These are phyloP conservation scores for Triops longicaudatus DNA, from an alignment of 1,140 invertebrate genomes.

Conservation along the genomic window DNA sequence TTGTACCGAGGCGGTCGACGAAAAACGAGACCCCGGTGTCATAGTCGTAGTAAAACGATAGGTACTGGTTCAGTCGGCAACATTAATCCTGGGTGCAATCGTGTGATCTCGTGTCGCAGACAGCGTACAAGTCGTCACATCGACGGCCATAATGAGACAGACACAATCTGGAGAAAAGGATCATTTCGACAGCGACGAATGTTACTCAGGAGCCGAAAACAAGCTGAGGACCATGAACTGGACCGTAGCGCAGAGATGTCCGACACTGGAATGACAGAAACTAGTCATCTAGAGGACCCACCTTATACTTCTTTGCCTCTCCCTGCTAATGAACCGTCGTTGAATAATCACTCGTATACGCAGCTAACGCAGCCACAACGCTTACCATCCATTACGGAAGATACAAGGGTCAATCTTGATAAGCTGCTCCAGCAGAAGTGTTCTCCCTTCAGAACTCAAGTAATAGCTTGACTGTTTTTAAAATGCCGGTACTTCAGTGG, in stretches of 20 bases:
- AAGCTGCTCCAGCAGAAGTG: background rate
- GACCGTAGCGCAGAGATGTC: background rate
- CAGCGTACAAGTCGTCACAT: slow-evolving; percentile 10
- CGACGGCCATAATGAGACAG: background rate
- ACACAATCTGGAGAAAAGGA: background rate
- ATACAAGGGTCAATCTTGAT: background rate
- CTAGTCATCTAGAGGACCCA: background rate
- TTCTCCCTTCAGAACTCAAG: background rate
- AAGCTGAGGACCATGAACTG: background rate
- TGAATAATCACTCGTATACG: background rate
- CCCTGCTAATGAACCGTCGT: slow-evolving; percentile 1
- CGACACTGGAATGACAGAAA: background rate
- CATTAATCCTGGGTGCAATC: background rate
- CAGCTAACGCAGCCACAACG: background rate
- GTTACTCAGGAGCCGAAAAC: slow-evolving; percentile 3
- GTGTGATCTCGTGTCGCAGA: background rate
- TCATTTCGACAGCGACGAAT: slow-evolving; percentile 4
- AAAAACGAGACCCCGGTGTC: background rate
- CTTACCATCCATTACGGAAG: background rate
- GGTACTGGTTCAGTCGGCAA: background rate
- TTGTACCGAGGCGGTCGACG: background rate
- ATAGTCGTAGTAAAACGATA: background rate
- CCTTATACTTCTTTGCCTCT: background rate
- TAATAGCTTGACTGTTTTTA: background rate
- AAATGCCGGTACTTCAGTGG: background rate